These are phyloP conservation scores for Calliphora vicina DNA, from an alignment of 1,140 invertebrate genomes.

Conservation along the genomic window DNA sequence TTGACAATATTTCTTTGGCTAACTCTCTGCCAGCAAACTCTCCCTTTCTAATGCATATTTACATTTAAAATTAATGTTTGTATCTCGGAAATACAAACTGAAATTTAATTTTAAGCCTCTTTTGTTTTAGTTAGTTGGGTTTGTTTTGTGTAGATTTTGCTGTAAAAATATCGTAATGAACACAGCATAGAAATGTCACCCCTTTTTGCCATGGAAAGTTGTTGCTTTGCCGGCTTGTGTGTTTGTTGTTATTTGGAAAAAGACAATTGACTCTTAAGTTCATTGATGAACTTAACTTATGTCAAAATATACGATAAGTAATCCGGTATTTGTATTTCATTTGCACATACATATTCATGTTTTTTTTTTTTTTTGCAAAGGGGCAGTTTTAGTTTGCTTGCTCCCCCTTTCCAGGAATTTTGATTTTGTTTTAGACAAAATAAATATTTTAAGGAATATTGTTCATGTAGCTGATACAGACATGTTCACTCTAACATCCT, in stretches of 20 bases:
- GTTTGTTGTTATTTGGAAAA: neutral
- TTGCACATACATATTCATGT: neutral
- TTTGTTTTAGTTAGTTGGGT: neutral
- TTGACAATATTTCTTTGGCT: neutral
- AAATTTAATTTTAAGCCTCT: constrained; percentile 6
- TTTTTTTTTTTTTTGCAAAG: neutral
- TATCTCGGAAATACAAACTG: neutral
- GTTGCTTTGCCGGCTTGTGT: neutral
- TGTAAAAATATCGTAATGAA: neutral
- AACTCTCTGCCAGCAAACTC: neutral
- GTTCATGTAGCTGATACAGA: neutral
- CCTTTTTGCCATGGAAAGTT: neutral
- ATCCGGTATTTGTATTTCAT: constrained; percentile 4
- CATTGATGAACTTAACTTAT: constrained; percentile 62
- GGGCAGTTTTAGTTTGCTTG: neutral
- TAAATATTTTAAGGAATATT: neutral
- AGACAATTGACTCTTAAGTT: constrained; percentile 15
- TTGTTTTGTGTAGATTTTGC: neutral
- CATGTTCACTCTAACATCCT: neutral
- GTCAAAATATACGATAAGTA: constrained; percentile 61
- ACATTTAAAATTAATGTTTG: neutral
- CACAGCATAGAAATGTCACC: neutral
- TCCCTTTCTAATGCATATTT: neutral
- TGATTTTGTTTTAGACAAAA: constrained; percentile 37
- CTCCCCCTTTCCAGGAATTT: neutral